phyloP scores from a whole-genome alignment of 2,113 vertebrate genomes.

The Charina bottae region DNA sequence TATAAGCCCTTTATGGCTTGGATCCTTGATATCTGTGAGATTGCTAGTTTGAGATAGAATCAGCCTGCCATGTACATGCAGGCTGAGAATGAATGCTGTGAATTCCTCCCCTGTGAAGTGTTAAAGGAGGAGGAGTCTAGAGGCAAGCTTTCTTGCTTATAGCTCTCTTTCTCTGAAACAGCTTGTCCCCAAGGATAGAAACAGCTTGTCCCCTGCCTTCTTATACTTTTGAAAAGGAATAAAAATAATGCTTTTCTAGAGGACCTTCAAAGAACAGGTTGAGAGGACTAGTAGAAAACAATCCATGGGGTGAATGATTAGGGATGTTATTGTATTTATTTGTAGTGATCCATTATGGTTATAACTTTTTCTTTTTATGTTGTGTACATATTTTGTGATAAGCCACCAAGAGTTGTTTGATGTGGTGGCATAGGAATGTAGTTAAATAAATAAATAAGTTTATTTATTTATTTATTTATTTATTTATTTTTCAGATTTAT shows the following conservation, averaged over 20 bases:
- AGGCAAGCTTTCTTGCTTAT: not conserved
- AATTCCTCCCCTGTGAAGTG: not conserved
- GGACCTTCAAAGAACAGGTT: not conserved
- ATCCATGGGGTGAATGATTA: not conserved
- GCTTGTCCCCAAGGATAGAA: not conserved
- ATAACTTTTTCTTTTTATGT: not conserved
- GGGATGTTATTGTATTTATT: not conserved
- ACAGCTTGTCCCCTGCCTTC: not conserved
- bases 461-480: too few relatives aligned
- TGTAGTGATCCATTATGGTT: not conserved
- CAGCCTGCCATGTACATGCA: not conserved
- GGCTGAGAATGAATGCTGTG: not conserved
- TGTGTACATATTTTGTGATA: not conserved
- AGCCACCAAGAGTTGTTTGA: not conserved
- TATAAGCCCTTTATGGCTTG: not conserved
- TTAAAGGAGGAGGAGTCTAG: not conserved
- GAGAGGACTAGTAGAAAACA: not conserved
- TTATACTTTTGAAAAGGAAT: not conserved
- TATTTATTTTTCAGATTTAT: too few relatives aligned
- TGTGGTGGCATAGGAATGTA: not conserved
- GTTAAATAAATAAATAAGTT: not conserved
- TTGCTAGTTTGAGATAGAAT: not conserved
- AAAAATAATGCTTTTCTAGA: not conserved
- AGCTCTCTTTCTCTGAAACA: not conserved
- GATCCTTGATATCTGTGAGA: not conserved